Evolutionary conservation across 2,888 invertebrate species (phyloP), one percentile per base, ranked within the genome.

Genomic region (Diabrotica balteata): DNA sequence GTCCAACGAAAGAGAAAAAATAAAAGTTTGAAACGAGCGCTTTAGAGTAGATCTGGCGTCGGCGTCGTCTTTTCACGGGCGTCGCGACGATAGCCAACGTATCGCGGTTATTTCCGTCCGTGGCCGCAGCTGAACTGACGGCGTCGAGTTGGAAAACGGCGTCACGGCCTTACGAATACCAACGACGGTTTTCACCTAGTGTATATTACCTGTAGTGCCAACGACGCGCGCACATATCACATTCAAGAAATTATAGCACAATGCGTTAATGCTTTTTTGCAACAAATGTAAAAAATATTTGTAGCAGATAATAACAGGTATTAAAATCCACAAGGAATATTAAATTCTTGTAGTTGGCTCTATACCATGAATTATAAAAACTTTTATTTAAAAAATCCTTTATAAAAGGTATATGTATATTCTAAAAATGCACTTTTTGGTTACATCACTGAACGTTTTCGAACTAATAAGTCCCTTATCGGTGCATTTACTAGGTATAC

Each of bases 31-130:
- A 67, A 65, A 68, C 65, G 52, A 69, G 65, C 70, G 72, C 75
- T 43, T 42, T 57, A 45, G 17, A 57, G 9, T 57, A 47, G 32
- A 43, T 54, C 43, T 54, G 54, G 54, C 43, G 75, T 73, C 73
- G 75, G 71, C 77, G 77, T 77, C 78, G 78, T 64, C 51, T 44
- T 59, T 52, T 52, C 52, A 44, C 53, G 64, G 42, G 77, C 81
- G 80, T 79, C 79, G 73, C 77, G 79, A 76, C n/a, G 7, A n/a
- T 77, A 80, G 77, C 78, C 75, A 72, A 75, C 58, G 45, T 64
- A 75, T 80, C 79, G 79, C 80, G 80, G 77, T 79, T 81, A 81
- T 81, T 81, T 81, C 80, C 79, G 81, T 79, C 79, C 79, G 79
- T 76, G 76, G 81, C 80, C 80, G 80, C 77, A 78, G 80, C 81